phyloP scores from a whole-genome alignment of 2,113 vertebrate genomes.

The Chaenocephalus aceratus region DNA sequence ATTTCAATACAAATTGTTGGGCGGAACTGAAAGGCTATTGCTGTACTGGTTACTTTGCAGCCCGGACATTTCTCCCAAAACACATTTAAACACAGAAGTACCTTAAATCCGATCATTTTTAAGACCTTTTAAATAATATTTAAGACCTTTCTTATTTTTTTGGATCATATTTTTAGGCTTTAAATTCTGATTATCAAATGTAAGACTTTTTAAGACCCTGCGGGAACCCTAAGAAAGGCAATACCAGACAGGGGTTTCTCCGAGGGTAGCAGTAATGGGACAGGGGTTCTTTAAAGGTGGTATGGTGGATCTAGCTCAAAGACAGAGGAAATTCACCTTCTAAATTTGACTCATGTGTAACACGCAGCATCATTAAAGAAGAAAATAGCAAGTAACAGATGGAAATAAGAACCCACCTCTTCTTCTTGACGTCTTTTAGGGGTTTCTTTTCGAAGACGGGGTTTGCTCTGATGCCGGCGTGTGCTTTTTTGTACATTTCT shows the following conservation, averaged over 20 bases:
- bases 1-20: no score
- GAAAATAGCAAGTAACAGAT: background rate
- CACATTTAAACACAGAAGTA: no score
- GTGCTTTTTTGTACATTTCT: conserved; percentile 98
- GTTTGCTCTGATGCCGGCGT: conserved; percentile 92
- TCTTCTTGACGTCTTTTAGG: conserved; percentile 95
- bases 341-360: background rate
- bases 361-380: background rate
- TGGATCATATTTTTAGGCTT: no score
- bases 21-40: no score
- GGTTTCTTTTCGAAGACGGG: conserved; percentile 96
- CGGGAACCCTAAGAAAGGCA: background rate
- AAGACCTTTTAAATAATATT: no score
- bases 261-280: background rate
- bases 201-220: no score
- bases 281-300: background rate
- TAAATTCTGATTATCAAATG: no score
- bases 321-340: background rate
- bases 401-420: conserved; percentile 86
- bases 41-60: no score
- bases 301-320: background rate
- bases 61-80: no score
- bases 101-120: no score
- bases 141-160: no score
- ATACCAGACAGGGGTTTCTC: background rate